Evolutionary conservation across 2,888 invertebrate genomes (phyloP).

Genomic region (Acleris cristana): DNA sequence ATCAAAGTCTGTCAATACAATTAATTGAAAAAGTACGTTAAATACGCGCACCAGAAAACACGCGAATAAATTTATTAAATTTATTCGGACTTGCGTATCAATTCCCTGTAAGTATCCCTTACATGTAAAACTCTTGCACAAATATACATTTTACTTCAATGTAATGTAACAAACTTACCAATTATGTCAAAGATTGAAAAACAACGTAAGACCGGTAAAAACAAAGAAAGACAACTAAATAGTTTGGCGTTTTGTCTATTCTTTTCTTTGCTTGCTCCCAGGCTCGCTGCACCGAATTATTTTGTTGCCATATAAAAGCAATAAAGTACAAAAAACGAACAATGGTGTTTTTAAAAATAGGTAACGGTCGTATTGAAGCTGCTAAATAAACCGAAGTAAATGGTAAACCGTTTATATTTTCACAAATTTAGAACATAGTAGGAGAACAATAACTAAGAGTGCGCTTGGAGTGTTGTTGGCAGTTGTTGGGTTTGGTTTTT

Average conservation of each 20-base stretch:
- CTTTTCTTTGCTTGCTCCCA: not conserved
- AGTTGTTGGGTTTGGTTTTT: too few species aligned
- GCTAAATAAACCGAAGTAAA: too few species aligned
- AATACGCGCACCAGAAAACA: not conserved
- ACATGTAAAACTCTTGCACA: not conserved
- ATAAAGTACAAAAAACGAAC: too few species aligned
- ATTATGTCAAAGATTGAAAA: slow-evolving; percentile 39
- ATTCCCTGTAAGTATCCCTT: not conserved
- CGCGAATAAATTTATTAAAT: not conserved
- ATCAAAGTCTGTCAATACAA: not conserved
- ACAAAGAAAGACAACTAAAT: slow-evolving; percentile 40
- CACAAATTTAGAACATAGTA: too few species aligned
- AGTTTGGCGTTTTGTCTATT: slow-evolving; percentile 39
- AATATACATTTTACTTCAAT: slow-evolving; percentile 6
- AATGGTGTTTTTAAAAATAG: too few species aligned
- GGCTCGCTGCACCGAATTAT: not conserved
- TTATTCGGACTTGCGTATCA: not conserved
- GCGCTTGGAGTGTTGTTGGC: too few species aligned
- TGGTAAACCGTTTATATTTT: too few species aligned
- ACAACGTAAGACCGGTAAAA: slow-evolving; percentile 48
- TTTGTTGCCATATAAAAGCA: too few species aligned
- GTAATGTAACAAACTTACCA: slow-evolving; percentile 14
- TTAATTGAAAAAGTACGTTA: not conserved
- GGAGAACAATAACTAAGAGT: too few species aligned
- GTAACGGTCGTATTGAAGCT: too few species aligned